A percentile compares a stretch with the other conserved stretches of the same genome.
These are phyloP conservation scores for Ellobius talpinus DNA, from an alignment of 2,113 vertebrate genomes.

Conservation along the genomic window DNA sequence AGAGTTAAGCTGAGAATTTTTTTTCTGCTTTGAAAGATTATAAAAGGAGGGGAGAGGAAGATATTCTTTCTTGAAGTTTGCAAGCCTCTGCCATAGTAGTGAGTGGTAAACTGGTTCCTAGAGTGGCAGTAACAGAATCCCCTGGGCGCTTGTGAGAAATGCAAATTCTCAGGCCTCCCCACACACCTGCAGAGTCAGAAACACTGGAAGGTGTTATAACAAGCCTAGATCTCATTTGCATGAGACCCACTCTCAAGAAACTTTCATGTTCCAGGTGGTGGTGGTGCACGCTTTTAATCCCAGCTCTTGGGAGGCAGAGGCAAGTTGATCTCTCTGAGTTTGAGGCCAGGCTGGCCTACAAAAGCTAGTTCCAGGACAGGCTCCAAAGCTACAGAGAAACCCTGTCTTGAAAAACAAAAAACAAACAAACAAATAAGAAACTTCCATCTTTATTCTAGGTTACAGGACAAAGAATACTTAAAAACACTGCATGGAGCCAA, in stretches of 20 bases:
- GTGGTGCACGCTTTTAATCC: too few relatives aligned
- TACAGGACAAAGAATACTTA: not conserved
- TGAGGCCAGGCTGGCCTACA: too few relatives aligned
- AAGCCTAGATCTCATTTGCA: not conserved
- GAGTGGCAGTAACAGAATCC: not conserved
- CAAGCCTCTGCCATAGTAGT: not conserved
- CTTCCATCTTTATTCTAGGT: not conserved
- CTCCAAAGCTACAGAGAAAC: too few relatives aligned
- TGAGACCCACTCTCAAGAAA: not conserved
- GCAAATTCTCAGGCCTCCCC: not conserved
- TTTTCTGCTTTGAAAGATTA: conserved; percentile 3
- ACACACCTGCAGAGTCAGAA: not conserved
- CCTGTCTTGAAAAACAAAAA: too few relatives aligned
- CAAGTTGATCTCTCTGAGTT: too few relatives aligned
- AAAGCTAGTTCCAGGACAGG: too few relatives aligned
- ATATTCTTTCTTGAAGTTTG: conserved; percentile 28
- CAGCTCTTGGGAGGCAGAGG: too few relatives aligned
- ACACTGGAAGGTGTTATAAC: not conserved
- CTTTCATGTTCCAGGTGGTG: not conserved
- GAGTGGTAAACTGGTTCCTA: not conserved
- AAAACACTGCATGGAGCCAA: not conserved
- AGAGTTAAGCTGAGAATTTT: conserved; percentile 38
- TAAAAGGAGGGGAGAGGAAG: not conserved
- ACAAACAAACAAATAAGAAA: not conserved
- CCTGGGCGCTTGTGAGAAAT: conserved; percentile 8